Conservation (phyloP, 2,888 invertebrate species). For the Monoplex corrugatus region DNA sequence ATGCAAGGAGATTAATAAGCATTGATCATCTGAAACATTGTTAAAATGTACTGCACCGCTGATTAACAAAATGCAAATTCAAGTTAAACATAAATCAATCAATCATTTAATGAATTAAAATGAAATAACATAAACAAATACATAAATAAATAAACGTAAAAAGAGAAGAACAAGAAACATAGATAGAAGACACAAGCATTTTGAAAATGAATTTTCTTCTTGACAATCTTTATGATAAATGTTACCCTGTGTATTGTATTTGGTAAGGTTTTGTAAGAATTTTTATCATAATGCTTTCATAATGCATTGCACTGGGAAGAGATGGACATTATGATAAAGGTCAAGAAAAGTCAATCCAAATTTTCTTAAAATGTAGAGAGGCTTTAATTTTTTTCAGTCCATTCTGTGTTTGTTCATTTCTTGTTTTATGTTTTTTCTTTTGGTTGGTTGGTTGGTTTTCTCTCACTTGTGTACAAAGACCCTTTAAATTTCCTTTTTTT, state of each 20-base stretch:
- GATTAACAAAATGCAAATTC: not conserved
- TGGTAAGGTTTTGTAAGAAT: constrained; percentile 29
- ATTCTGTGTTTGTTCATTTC: too few relatives aligned
- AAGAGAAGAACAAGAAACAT: not conserved
- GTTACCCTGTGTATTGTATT: too few relatives aligned
- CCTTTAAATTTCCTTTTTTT: too few relatives aligned
- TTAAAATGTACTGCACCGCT: not conserved
- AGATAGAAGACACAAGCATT: not conserved
- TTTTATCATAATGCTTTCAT: constrained; percentile 23
- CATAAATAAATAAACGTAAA: not conserved
- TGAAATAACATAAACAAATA: not conserved
- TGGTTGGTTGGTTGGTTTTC: too few relatives aligned
- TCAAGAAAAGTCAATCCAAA: too few relatives aligned
- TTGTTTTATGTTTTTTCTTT: too few relatives aligned
- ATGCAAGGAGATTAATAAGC: not conserved
- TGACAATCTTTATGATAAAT: not conserved
- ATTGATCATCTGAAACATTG: not conserved
- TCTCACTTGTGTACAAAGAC: too few relatives aligned
- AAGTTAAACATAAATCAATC: not conserved
- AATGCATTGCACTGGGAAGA: too few relatives aligned
- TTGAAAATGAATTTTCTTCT: not conserved
- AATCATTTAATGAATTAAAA: not conserved
- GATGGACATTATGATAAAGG: too few relatives aligned
- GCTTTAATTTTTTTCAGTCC: too few relatives aligned
- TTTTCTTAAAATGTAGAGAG: too few relatives aligned